A percentile compares a stretch with the other conserved stretches of the same genome.
phyloP scores from a whole-genome alignment of 2,797 vertebrate genomes.

The Gymnocypris eckloni region DNA sequence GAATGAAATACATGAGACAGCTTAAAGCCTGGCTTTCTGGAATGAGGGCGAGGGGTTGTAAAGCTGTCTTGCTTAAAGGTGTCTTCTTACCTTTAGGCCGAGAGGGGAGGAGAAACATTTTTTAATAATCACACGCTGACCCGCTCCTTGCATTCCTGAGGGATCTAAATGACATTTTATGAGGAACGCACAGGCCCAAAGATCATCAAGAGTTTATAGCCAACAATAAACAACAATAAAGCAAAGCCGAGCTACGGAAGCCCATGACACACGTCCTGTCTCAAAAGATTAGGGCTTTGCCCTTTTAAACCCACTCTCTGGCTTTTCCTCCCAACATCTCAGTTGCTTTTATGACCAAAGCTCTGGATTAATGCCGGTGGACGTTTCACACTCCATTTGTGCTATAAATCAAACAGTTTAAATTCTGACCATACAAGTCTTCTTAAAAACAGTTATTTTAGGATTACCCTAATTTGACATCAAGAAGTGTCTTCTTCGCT shows the following conservation, averaged over 20 bases:
- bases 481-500: neutral
- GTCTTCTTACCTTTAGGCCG: slow-evolving; percentile 70
- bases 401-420: slow-evolving; percentile 27
- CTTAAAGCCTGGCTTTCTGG: slow-evolving; percentile 62
- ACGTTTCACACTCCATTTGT: slow-evolving; percentile 21
- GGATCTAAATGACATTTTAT: slow-evolving; percentile 74
- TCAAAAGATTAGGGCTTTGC: slow-evolving; percentile 67
- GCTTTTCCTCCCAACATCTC: slow-evolving; percentile 44
- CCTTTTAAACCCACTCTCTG: slow-evolving; percentile 63
- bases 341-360: slow-evolving; percentile 22
- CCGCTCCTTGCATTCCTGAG: slow-evolving; percentile 69
- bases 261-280: slow-evolving; percentile 61
- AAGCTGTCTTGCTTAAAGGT: slow-evolving; percentile 71
- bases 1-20: slow-evolving; percentile 68
- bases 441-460: neutral
- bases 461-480: neutral
- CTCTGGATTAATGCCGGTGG: slow-evolving; percentile 5
- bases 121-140: slow-evolving; percentile 11
- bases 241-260: slow-evolving; percentile 66
- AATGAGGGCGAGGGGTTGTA: slow-evolving; percentile 58
- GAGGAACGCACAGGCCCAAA: slow-evolving; percentile 62
- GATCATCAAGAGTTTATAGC: slow-evolving; percentile 75
- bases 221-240: slow-evolving; percentile 66
- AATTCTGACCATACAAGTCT: neutral
- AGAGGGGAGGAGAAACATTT: slow-evolving; percentile 17